phyloP scores from a whole-genome alignment of 2,797 vertebrate species.

The Melanogrammus aeglefinus region DNA sequence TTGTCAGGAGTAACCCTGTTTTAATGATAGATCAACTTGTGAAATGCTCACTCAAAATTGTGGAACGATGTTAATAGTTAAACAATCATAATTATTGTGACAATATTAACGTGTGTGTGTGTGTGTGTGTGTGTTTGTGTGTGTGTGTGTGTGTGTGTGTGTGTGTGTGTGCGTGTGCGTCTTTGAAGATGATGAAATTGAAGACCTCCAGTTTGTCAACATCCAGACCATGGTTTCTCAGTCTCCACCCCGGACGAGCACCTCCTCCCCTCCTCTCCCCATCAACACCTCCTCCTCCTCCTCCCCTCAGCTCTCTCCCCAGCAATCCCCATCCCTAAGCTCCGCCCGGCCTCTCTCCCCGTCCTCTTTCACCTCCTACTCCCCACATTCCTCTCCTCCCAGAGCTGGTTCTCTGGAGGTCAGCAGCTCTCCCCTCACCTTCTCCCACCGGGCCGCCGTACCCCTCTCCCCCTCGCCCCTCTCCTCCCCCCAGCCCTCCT shows the following conservation, averaged over 20 bases:
- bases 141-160: background rate
- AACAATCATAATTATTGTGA: background rate
- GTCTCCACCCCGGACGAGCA: background rate
- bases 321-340: background rate
- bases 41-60: background rate
- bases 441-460: slow-evolving; percentile 16
- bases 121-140: background rate
- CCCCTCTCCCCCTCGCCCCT: slow-evolving; percentile 18
- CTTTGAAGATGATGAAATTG: background rate
- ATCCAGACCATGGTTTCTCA: background rate
- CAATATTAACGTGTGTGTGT: background rate
- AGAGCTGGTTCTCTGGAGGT: slow-evolving; percentile 42
- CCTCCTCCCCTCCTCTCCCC: background rate
- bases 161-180: background rate
- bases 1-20: background rate
- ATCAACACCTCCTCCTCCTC: background rate
- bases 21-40: background rate
- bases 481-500: background rate
- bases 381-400: background rate
- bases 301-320: slow-evolving; percentile 4
- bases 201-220: background rate
- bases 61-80: background rate
- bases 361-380: background rate
- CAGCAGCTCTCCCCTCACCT: slow-evolving; percentile 7
- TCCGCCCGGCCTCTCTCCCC: slow-evolving; percentile 9